Conservation (phyloP, 2,888 invertebrate genomes). For the Cantharis rustica region DNA sequence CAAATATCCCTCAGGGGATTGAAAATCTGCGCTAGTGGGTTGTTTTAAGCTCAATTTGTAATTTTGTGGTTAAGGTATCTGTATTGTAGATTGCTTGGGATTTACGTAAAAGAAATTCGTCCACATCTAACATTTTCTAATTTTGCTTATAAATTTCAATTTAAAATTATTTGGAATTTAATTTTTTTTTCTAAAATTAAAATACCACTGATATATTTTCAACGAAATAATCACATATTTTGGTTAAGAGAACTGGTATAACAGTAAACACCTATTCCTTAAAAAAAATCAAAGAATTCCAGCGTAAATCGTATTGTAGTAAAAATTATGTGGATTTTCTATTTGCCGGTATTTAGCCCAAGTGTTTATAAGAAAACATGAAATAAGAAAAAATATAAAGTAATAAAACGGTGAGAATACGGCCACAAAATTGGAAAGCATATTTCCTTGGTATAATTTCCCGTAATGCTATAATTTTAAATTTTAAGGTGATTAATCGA, state of each 20-base stretch:
- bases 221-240: neutral
- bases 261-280: no score
- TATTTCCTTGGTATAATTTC: no score
- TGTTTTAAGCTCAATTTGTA: constrained; percentile 47
- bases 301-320: no score
- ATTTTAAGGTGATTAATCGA: no score
- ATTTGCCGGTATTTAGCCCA: no score
- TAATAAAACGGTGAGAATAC: no score
- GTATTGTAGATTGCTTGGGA: constrained; percentile 2
- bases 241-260: neutral
- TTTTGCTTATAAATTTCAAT: neutral
- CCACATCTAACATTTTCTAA: constrained; percentile 1
- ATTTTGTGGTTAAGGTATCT: constrained; percentile 38
- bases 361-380: no score
- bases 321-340: no score
- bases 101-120: constrained; percentile 12
- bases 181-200: neutral
- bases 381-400: no score
- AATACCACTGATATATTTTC: neutral
- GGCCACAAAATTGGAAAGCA: no score
- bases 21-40: constrained; percentile 29
- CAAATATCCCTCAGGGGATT: constrained; percentile 42
- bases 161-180: neutral
- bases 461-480: no score
- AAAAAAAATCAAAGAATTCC: no score